Base-by-base conservation (phyloP, 2,797 vertebrate genomes). In the Salmo trutta region DNA sequence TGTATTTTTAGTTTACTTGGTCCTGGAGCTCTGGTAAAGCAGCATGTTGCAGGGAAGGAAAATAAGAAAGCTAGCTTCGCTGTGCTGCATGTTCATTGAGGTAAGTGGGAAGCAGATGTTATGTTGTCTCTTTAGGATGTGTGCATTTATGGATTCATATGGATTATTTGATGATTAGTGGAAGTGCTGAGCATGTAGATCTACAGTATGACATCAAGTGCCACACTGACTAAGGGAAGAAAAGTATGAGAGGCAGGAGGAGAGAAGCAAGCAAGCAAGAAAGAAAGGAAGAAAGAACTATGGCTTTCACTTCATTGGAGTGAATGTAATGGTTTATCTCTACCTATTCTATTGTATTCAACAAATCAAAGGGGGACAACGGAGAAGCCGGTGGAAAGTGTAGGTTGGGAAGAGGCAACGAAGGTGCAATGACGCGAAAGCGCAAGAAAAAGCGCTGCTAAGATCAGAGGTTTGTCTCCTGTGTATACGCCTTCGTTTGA, bases 51-150 rank as follows among this genome's bases (percentile, higher is more conserved):
- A 85, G 71, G 79, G 79, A 71, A 85, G 70, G 73, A 82, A 79
- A 47, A 73, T 81, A 0, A 71, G 82, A 77, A 86, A 85, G 71
- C 47, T 81, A 65, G 73, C 81, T 4, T 76, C 86, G 24, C 54
- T 90, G 68, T 89, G 88, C 16, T 90, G 82, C 78, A 77, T 89
- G 70, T 79, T 89, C 67, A 83, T 87, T 12, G 71, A 88, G 80
- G 82, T 88, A 82, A 86, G 84, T 81, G 1, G 3, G 8, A 0
- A 4, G 15, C 3, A 7, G 1, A 19, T 70, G 67, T 8, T 19
- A 36, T 7, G 16, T 70, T 70, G 0, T 54, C 53, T 54, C 17
- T 16, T 47, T 14, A 12, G 41, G 27, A 27, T 72, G 51, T 4
- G 12, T 72, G 51, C 71, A n/a, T 33, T 54, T 17, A 15, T 19